Conservation (phyloP, 1,140 invertebrate species). For the Aphelinus certus region DNA sequence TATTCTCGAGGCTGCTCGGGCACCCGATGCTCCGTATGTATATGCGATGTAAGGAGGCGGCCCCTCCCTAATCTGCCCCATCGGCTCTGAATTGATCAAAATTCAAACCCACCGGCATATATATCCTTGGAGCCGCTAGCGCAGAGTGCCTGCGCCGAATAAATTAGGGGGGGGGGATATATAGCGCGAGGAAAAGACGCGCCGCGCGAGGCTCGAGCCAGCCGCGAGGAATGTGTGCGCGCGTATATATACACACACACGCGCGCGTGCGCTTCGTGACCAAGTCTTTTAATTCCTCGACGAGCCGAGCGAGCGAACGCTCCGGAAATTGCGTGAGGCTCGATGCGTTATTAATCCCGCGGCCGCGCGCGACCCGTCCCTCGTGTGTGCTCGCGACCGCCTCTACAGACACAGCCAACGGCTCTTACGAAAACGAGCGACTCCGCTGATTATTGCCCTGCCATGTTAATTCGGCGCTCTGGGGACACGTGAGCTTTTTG, state of each 20-base stretch:
- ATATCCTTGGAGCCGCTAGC: too few species aligned
- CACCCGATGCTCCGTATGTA: too few species aligned
- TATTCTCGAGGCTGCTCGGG: not conserved
- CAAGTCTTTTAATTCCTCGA: constrained; percentile 34
- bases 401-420: too few species aligned
- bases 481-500: too few species aligned
- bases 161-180: constrained; percentile 40
- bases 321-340: constrained; percentile 31
- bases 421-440: too few species aligned
- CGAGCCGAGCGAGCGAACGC: not conserved
- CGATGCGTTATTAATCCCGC: too few species aligned
- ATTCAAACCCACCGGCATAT: constrained; percentile 25
- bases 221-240: not conserved
- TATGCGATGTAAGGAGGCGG: too few species aligned
- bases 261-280: constrained; percentile 20
- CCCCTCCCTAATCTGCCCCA: constrained; percentile 16
- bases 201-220: not conserved
- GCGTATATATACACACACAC: not conserved
- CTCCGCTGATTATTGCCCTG: too few species aligned
- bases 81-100: constrained; percentile 37
- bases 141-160: constrained; percentile 13
- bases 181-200: constrained; percentile 19
- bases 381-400: too few species aligned
- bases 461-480: too few species aligned
- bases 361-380: too few species aligned